These are phyloP conservation scores for Ametastegia equiseti DNA, from an alignment of 2,888 invertebrate genomes.

Conservation along the genomic window DNA sequence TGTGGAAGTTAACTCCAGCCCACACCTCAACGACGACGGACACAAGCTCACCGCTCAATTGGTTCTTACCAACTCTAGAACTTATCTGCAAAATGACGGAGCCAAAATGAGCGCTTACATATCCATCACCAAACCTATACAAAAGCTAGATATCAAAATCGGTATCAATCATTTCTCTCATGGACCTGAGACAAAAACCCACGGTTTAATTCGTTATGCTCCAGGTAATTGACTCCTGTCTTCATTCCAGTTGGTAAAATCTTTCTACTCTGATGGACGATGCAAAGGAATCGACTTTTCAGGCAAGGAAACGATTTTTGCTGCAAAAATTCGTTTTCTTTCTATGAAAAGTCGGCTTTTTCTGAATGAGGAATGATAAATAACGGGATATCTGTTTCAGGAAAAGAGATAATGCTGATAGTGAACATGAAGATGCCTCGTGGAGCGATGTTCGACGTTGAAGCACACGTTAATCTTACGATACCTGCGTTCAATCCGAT, in stretches of 20 bases:
- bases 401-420: conserved; percentile 79
- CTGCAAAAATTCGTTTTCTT: too few relatives aligned
- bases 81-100: conserved; percentile 78
- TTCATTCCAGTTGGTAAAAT: neutral
- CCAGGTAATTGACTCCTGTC: conserved; percentile 71
- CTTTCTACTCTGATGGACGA: conserved; percentile 1
- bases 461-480: conserved; percentile 85
- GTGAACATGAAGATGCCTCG: conserved; percentile 82
- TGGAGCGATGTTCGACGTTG: conserved; percentile 82
- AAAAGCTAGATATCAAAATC: conserved; percentile 83
- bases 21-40: conserved; percentile 78
- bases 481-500: conserved; percentile 87
- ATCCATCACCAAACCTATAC: conserved; percentile 81
- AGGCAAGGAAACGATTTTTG: too few relatives aligned
- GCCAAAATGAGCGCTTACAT: conserved; percentile 81
- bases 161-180: conserved; percentile 77
- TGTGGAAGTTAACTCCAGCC: conserved; percentile 84
- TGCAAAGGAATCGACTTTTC: neutral
- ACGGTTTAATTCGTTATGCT: conserved; percentile 78
- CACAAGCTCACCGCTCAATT: conserved; percentile 82
- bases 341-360: neutral
- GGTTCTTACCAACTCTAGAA: conserved; percentile 80
- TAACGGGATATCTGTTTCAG: conserved; percentile 58
- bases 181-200: conserved; percentile 78
- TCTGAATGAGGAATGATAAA: neutral